phyloP scores from a whole-genome alignment of 2,113 vertebrate species.

The Pseudorhombus dupliciocellatus region DNA sequence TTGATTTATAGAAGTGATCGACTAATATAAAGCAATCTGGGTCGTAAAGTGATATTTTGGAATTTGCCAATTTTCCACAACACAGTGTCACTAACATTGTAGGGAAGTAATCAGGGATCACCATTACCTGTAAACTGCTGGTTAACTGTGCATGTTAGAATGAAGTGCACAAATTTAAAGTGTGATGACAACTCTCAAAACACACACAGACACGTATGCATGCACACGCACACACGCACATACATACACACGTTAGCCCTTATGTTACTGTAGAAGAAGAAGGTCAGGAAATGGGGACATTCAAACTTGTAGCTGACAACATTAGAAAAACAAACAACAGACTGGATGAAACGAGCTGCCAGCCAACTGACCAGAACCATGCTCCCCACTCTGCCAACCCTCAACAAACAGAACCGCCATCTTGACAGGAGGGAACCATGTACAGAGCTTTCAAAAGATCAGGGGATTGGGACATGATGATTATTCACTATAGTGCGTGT shows the following conservation, averaged over 20 bases:
- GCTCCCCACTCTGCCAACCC: background rate
- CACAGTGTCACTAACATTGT: constrained; percentile 40
- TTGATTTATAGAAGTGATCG: constrained; percentile 36
- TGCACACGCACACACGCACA: too few relatives aligned
- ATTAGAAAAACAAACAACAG: constrained; percentile 41
- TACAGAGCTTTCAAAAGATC: constrained; percentile 18
- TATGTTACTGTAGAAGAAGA: background rate
- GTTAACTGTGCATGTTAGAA: constrained; percentile 74
- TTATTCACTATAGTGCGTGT: constrained; percentile 14
- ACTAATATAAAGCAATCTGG: constrained; percentile 45
- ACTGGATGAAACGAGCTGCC: constrained; percentile 32
- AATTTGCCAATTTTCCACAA: constrained; percentile 39
- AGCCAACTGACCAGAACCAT: constrained; percentile 38
- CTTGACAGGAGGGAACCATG: constrained; percentile 14
- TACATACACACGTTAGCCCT: constrained; percentile 17
- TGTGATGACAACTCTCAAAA: constrained; percentile 35
- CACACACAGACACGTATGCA: background rate
- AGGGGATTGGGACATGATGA: background rate
- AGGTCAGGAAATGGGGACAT: constrained; percentile 12
- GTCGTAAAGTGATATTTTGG: background rate
- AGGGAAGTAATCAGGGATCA: constrained; percentile 64
- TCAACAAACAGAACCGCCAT: background rate
- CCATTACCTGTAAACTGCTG: constrained; percentile 76
- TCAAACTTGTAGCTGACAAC: constrained; percentile 26
- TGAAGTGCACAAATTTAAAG: constrained; percentile 65